Evolutionary conservation across 2,888 invertebrate genomes (phyloP).

Genomic region (Empis livida): DNA sequence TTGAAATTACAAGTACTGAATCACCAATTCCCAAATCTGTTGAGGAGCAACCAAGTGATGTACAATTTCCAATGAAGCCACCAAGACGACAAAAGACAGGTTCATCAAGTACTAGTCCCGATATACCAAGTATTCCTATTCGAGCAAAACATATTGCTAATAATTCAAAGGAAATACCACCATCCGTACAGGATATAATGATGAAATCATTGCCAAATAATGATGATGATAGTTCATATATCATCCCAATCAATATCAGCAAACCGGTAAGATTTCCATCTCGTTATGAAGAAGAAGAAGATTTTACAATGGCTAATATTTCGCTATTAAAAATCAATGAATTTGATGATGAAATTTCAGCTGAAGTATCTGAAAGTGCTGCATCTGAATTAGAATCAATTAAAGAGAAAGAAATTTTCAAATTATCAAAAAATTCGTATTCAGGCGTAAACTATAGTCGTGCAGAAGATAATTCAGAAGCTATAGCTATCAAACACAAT

Average conservation of each 20-base stretch:
- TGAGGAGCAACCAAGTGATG: slow-evolving; percentile 7
- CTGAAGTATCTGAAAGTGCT: not conserved
- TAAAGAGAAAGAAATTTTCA: not conserved
- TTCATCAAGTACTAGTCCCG: slow-evolving; percentile 25
- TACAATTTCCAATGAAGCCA: slow-evolving; percentile 25
- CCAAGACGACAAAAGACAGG: slow-evolving; percentile 24
- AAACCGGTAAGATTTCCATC: not conserved
- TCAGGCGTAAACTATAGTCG: too few relatives aligned
- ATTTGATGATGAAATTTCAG: not conserved
- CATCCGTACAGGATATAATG: slow-evolving; percentile 31
- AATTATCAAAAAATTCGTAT: too few relatives aligned
- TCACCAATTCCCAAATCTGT: not conserved
- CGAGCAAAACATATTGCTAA: slow-evolving; percentile 24
- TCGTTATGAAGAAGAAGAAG: not conserved
- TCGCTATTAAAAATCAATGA: too few relatives aligned
- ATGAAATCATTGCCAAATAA: not conserved
- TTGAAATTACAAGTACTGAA: not conserved
- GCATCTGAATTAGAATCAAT: not conserved
- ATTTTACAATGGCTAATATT: too few relatives aligned
- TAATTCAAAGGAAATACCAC: slow-evolving; percentile 25
- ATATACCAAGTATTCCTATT: slow-evolving; percentile 20
- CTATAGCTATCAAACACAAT: too few relatives aligned
- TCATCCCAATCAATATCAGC: not conserved
- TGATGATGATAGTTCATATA: not conserved
- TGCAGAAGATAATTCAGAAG: too few relatives aligned